Percentiles rank a stretch among this genome's conserved stretches.
These are phyloP conservation scores for Meriones unguiculatus DNA, from an alignment of 2,113 vertebrate species.

Conservation along the genomic window DNA sequence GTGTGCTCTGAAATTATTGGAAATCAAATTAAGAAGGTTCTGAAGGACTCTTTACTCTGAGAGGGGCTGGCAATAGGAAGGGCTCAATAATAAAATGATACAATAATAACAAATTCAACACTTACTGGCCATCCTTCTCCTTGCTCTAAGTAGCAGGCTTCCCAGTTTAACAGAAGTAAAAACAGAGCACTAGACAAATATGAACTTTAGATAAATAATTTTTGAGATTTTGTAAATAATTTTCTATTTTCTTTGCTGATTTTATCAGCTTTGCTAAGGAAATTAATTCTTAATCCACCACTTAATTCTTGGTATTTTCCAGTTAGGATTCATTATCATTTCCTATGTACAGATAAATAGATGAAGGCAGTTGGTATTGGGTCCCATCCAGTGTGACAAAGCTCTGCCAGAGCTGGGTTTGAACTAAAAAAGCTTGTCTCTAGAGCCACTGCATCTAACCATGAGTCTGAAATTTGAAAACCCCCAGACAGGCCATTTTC, in stretches of 20 bases:
- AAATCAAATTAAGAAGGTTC: slow-evolving; percentile 47
- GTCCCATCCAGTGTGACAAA: background rate
- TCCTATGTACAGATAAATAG: background rate
- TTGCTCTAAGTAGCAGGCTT: background rate
- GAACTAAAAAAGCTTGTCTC: background rate
- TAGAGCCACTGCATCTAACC: background rate
- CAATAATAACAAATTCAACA: background rate
- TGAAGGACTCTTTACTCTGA: slow-evolving; percentile 44
- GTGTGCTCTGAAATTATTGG: slow-evolving; percentile 33
- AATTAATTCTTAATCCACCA: background rate
- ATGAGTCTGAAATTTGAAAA: background rate
- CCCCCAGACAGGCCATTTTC: background rate
- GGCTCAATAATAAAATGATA: background rate
- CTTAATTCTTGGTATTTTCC: background rate
- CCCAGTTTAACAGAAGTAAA: slow-evolving; percentile 20
- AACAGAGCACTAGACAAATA: background rate
- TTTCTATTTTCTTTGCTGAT: background rate
- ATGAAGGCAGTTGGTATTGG: background rate
- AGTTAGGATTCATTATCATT: background rate
- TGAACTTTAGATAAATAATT: background rate
- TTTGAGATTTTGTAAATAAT: background rate
- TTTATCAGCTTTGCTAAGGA: background rate
- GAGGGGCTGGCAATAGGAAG: background rate
- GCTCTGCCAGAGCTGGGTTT: background rate
- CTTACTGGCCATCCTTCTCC: background rate